These are phyloP conservation scores for Pipra filicauda DNA, from an alignment of 2,113 vertebrate species.

Conservation along the genomic window DNA sequence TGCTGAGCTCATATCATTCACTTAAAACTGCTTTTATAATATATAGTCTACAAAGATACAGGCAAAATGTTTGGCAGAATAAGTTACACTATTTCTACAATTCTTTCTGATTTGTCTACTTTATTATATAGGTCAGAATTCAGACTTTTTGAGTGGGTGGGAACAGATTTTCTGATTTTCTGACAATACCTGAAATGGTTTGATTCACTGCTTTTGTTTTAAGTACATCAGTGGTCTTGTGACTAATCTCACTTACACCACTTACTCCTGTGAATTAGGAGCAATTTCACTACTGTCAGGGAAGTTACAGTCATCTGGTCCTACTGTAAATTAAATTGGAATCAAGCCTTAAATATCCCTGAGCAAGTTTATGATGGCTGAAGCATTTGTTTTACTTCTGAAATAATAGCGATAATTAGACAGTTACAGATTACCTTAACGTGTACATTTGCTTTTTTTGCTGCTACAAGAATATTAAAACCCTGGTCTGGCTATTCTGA, in stretches of 20 bases:
- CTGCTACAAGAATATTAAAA: constrained; percentile 27
- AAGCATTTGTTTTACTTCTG: constrained; percentile 42
- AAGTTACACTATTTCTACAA: constrained; percentile 4
- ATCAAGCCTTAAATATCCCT: constrained; percentile 55
- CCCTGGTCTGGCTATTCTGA: background rate
- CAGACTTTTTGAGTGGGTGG: constrained; percentile 14
- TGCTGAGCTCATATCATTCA: constrained; percentile 46
- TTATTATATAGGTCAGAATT: constrained; percentile 33
- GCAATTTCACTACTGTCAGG: constrained; percentile 14
- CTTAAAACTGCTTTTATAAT: constrained; percentile 35
- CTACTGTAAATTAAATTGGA: constrained; percentile 28
- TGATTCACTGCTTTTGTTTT: constrained; percentile 59
- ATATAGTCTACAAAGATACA: constrained; percentile 2
- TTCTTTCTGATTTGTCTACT: constrained; percentile 19
- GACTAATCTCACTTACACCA: background rate
- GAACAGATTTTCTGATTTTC: constrained; percentile 58
- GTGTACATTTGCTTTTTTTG: background rate
- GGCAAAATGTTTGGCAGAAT: constrained; percentile 15
- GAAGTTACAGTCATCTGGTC: constrained; percentile 18
- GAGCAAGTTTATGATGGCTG: constrained; percentile 41
- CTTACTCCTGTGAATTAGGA: background rate
- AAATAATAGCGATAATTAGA: background rate
- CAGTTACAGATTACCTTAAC: constrained; percentile 36
- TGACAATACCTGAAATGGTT: constrained; percentile 54
- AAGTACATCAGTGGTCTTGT: background rate